Evolutionary conservation across 2,797 vertebrate species (phyloP), one percentile per base, ranked within the genome.

Genomic region (Coendou prehensilis): DNA sequence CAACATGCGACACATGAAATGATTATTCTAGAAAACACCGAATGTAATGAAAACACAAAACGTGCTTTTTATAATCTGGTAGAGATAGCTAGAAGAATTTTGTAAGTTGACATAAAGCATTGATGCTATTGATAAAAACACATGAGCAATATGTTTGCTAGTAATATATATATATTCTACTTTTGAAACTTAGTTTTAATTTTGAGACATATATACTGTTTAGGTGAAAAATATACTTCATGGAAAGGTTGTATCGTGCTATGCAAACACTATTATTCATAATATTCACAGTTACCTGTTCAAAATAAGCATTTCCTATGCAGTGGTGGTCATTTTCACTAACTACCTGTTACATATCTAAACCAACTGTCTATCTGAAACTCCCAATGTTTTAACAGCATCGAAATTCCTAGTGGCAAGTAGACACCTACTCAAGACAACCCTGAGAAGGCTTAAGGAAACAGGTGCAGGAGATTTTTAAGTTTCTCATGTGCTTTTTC

Each of bases 301-400:
- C 59, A 17, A 69, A 76, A 63, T 64, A 23, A 71, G 20, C 14
- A 37, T 63, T 87, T 91, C 69, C 80, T 11, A 18, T 17, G 37
- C 82, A 67, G 71, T n/a, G 3, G 9, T 47, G 83, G 63, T 56
- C 61, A 52, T 87, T 87, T 63, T 85, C 76, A 67, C 61, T 73
- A 87, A 90, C 93, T 96, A 98, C 97, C 96, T 98, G 94, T 98
- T 98, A 96, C 85, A 56, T 79, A 91, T 90, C 54, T 61, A 89
- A 87, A 84, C 41, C 92, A 61, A 47, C 7, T 41, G 91, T 41
- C 61, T 79, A 90, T 75, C 87, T 89, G 63, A 13, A 64, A 90
- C 89, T 93, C 78, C 78, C 91, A 73, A 81, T 69, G 64, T 86
- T 81, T 69, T 64, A 87, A 92, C 50, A 64, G 75, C 54, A 67